Evolutionary conservation across 2,113 vertebrate genomes (phyloP), one percentile per base, ranked within the genome.

Genomic region (Epinephelus moara): DNA sequence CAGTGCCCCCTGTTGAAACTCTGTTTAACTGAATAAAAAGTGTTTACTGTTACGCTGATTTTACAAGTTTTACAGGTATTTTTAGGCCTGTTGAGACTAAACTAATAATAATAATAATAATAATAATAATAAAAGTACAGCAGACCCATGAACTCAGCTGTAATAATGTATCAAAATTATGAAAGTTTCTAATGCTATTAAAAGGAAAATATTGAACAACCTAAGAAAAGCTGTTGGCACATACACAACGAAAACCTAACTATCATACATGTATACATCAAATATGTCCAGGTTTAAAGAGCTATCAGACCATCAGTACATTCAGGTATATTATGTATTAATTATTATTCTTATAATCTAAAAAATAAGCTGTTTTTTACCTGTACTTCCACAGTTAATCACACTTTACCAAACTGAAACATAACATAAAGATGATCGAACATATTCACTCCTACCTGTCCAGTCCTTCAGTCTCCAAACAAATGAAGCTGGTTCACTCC

Each of bases 371-470:
- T 12, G 3, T 55, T 40, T 69, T 10, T 25, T 33, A 49, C 7
- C 30, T 62, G 25, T 19, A 37, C 18, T 19, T 77, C 2, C 17
- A 27, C 19, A 17, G 6, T 17, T 6, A 27, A 57, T 3, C 30
- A 4, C 12, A 40, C 12, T 21, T 40, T 4, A 40, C 53, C 25
- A 80, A 45, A 60, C 17, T 52, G 11, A 81, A 69, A 12, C 25
- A 57, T n/a, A 17, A n/a, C 70, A 49, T n/a, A 21, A 60, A 86
- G 2, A 49, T 5, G 2, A 75, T 64, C 1, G 62, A 50, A 66
- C 55, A 49, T 0, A 25, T 21, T 76, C 5, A 47, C 6, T 77
- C 92, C 69, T 91, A 93, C 88, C 84, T 87, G 82, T 1, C 9
- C 17, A 23, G 30, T 80, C 55, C 62, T 30, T 56, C 18, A 61